Conservation (phyloP, 2,113 vertebrate species). For the Bambusicola thoracicus region DNA sequence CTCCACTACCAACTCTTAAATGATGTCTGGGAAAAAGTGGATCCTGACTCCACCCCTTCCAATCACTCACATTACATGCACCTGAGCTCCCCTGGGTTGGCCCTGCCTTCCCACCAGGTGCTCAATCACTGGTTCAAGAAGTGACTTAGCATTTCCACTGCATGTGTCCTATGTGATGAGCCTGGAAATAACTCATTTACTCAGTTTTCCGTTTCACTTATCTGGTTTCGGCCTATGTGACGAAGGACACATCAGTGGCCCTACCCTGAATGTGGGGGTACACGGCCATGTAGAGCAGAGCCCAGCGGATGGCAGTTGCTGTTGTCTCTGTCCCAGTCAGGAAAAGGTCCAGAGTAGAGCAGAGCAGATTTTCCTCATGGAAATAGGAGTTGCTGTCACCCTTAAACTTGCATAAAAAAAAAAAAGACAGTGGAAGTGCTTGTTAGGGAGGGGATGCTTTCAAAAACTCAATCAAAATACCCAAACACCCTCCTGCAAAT, state of each 20-base stretch:
- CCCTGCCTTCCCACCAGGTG: no score
- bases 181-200: background rate
- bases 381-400: conserved; percentile 74
- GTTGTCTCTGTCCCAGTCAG: conserved; percentile 82
- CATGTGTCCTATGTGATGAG: background rate
- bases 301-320: conserved; percentile 81
- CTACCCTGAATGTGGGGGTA: conserved; percentile 84
- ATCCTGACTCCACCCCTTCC: no score
- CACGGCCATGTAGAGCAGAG: conserved; percentile 81
- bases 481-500: background rate
- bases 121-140: no score
- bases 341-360: conserved; percentile 83
- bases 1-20: no score
- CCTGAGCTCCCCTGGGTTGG: no score
- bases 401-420: conserved; percentile 18
- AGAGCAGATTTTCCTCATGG: conserved; percentile 76
- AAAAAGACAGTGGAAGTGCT: background rate
- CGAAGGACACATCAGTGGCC: background rate
- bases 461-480: background rate
- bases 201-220: background rate
- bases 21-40: no score
- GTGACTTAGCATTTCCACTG: no score
- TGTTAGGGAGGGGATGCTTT: background rate
- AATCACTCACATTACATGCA: no score
- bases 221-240: background rate